These are phyloP conservation scores for Megaceryle torquata DNA, from an alignment of 2,113 vertebrate species.

Conservation along the genomic window DNA sequence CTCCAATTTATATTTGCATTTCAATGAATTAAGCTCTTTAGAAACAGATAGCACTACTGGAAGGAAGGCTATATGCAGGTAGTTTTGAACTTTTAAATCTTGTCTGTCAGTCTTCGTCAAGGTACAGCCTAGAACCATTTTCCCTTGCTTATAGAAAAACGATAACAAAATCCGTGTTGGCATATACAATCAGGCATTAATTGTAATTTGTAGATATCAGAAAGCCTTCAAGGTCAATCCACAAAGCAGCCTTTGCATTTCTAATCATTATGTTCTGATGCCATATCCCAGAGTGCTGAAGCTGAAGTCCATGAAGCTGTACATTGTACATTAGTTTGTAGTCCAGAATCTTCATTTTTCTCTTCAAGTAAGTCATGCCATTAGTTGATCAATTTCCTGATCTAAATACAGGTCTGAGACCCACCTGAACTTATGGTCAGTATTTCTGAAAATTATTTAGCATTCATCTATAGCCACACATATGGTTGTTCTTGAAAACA, in stretches of 20 bases:
- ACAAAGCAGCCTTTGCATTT: background rate
- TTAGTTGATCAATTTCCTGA: background rate
- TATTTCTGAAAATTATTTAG: background rate
- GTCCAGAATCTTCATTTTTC: background rate
- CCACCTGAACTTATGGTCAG: background rate
- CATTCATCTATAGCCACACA: background rate
- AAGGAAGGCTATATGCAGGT: background rate
- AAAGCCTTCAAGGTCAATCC: background rate
- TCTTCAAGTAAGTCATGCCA: background rate
- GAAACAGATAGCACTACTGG: background rate
- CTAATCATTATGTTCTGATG: background rate
- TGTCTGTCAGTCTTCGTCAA: background rate
- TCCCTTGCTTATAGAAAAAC: background rate
- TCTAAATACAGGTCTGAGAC: background rate
- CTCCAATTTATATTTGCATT: background rate
- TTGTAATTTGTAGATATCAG: background rate
- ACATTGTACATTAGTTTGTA: background rate
- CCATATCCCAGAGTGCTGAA: background rate
- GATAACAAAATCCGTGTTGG: background rate
- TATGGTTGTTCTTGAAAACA: background rate
- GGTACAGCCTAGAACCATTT: background rate
- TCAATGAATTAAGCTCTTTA: slow-evolving; percentile 21
- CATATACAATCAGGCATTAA: background rate
- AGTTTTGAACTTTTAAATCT: background rate
- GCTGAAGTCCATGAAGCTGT: background rate